Evolutionary conservation across 2,888 invertebrate species (phyloP), one percentile per base, ranked within the genome.

Genomic region (Ctena decussata): DNA sequence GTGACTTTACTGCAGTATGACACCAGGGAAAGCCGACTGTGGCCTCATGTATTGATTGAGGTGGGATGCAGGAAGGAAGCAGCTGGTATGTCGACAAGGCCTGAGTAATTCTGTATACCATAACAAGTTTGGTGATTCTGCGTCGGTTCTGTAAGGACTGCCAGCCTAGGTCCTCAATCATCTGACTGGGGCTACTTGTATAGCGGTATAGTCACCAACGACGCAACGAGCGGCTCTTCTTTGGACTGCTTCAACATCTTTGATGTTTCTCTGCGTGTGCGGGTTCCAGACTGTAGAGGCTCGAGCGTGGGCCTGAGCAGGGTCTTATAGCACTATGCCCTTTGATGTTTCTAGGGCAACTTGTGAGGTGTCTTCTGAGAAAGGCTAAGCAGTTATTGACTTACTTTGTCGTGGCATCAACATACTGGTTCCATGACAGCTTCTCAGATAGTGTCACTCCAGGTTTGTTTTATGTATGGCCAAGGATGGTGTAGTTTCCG

Each of bases 101-200:
- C n/a, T 72, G 15, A 15, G 27, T 6, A 3, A 84, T 73, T 24
- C 60, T 53, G 80, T 84, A 80, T 74, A 83, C 70, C 76, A 80
- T 70, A 2, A 76, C 39, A 11, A 76, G 65, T 35, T 84, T 84
- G 1, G 80, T 57, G n/a, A 73, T 8, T 0, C 24, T 12, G 18
- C 78, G 37, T 37, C 83, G 30, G 2, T 46, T 24, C 41, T 80
- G 80, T 6, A 80, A 77, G 0, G 77, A 30, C 1, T 32, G n/a
- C 78, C 79, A 76, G 6, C 44, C 53, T 1, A 78, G 49, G n/a
- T 71, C 24, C 18, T 24, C 0, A 21, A 78, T 77, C 81, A 75
- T 72, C 2, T 78, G 39, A 18, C 41, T 77, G 18, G 70, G 30
- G n/a, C 77, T 77, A 32, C 74, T 77, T 6, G 81, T 81, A 8